Evolutionary conservation across 1,140 invertebrate species (phyloP).

Genomic region (Drosophila triauraria): DNA sequence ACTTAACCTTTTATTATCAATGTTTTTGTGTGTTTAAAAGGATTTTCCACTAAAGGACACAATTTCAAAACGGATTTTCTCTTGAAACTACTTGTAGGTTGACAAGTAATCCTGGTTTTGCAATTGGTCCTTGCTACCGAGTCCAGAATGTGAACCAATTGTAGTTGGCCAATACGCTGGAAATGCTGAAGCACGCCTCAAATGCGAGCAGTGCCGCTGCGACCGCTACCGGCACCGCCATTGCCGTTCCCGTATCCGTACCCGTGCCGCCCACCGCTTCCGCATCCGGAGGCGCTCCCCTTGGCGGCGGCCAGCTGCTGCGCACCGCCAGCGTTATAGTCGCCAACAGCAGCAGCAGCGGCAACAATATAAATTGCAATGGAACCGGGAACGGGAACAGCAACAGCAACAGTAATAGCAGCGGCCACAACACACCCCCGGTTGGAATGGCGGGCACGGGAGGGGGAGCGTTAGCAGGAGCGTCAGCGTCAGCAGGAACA

Average conservation of each 20-base stretch:
- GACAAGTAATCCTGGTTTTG: not conserved
- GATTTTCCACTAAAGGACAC: no score
- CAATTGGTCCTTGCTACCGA: constrained; percentile 4
- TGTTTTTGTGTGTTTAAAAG: no score
- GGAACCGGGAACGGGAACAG: constrained; percentile 16
- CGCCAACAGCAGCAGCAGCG: constrained; percentile 19
- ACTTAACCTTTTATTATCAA: no score
- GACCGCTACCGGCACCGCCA: constrained; percentile 22
- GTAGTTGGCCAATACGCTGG: constrained; percentile 35
- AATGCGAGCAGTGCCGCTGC: constrained; percentile 67
- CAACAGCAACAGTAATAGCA: constrained; percentile 28
- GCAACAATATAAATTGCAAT: constrained; percentile 33
- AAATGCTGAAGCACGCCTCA: constrained; percentile 77
- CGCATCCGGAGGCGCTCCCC: constrained; percentile 15
- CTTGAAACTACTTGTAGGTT: not conserved
- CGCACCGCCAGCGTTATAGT: constrained; percentile 39
- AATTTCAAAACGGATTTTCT: not conserved
- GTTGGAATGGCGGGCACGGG: constrained; percentile 10
- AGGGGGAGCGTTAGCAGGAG: constrained; percentile 1
- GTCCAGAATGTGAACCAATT: constrained; percentile 33
- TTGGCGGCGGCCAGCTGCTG: constrained; percentile 47
- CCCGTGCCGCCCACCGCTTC: constrained; percentile 5
- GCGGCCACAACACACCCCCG: constrained; percentile 29
- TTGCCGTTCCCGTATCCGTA: constrained; percentile 8
- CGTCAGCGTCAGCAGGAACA: constrained; percentile 15